Evolutionary conservation across 2,797 vertebrate genomes (phyloP).

Genomic region (Heliangelus exortis): DNA sequence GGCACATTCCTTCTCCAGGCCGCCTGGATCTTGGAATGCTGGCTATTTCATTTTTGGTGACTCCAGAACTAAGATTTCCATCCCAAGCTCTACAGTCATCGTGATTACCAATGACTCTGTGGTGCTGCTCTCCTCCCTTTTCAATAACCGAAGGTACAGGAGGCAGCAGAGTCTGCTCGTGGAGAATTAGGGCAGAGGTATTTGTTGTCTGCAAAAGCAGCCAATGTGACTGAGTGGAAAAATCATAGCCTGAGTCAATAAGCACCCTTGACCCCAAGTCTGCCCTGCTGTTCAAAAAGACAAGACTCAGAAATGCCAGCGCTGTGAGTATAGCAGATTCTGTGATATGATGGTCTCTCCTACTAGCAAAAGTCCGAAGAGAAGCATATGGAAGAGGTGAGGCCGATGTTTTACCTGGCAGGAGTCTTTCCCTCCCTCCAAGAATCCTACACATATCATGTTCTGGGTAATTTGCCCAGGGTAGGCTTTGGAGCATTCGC

Average conservation of each 20-base stretch:
- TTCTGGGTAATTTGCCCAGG: constrained; percentile 34
- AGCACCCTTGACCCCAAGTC: not conserved
- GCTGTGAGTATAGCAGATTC: not conserved
- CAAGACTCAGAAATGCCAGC: not conserved
- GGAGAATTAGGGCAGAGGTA: not conserved
- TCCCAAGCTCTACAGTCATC: not conserved
- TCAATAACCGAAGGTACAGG: too few relatives aligned
- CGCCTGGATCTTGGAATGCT: not conserved
- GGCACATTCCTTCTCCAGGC: not conserved
- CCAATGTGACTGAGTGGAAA: not conserved
- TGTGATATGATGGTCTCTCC: not conserved
- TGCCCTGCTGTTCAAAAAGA: not conserved
- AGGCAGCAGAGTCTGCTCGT: not conserved
- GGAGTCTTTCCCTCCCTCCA: constrained; percentile 66
- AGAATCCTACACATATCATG: constrained; percentile 49
- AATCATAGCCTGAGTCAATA: not conserved
- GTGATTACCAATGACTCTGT: not conserved
- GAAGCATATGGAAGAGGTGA: not conserved
- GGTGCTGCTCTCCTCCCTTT: not conserved
- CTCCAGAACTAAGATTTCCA: too few relatives aligned
- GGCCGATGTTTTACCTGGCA: constrained; percentile 52
- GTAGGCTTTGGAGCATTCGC: not conserved
- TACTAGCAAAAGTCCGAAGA: not conserved
- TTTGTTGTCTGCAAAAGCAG: not conserved
- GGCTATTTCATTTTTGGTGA: not conserved